Percentiles rank a stretch among this genome's conserved stretches.
phyloP scores from a whole-genome alignment of 2,888 invertebrate species.

The Drosophila imparisetae region DNA sequence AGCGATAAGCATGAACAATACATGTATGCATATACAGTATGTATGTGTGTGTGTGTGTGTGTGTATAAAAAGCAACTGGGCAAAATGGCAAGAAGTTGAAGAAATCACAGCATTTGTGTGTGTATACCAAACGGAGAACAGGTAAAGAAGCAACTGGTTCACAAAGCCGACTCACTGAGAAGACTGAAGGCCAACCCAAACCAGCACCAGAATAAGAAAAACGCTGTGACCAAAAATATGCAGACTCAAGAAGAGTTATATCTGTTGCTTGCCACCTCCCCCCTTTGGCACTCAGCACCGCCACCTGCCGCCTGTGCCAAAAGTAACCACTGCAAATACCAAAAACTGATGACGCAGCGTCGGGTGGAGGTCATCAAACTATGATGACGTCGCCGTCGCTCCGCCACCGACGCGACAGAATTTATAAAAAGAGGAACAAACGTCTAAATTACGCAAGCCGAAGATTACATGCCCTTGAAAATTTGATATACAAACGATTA shows the following conservation, averaged over 20 bases:
- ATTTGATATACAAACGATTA: not conserved
- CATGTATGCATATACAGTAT: not conserved
- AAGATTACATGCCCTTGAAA: not conserved
- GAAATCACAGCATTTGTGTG: constrained; percentile 42
- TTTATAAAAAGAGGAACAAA: not conserved
- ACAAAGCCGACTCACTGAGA: constrained; percentile 50
- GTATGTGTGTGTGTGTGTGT: not conserved
- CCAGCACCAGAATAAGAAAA: constrained; percentile 23
- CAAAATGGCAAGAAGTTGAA: constrained; percentile 36
- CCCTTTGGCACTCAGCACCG: not conserved
- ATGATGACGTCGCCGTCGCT: constrained; percentile 61
- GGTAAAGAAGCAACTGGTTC: constrained; percentile 65
- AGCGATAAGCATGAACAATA: constrained; percentile 26
- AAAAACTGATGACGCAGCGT: constrained; percentile 74
- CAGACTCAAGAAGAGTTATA: constrained; percentile 57
- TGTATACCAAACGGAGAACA: constrained; percentile 55
- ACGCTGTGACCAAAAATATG: constrained; percentile 68
- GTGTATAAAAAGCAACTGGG: constrained; percentile 38
- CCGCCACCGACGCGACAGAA: constrained; percentile 34
- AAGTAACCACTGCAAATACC: constrained; percentile 29
- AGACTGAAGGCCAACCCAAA: constrained; percentile 49
- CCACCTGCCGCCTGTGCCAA: not conserved
- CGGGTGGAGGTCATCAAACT: constrained; percentile 79
- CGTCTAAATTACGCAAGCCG: not conserved
- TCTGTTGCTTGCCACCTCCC: constrained; percentile 16